These are phyloP conservation scores for Oxystoma pomonae DNA, from an alignment of 2,888 invertebrate species.

Conservation along the genomic window DNA sequence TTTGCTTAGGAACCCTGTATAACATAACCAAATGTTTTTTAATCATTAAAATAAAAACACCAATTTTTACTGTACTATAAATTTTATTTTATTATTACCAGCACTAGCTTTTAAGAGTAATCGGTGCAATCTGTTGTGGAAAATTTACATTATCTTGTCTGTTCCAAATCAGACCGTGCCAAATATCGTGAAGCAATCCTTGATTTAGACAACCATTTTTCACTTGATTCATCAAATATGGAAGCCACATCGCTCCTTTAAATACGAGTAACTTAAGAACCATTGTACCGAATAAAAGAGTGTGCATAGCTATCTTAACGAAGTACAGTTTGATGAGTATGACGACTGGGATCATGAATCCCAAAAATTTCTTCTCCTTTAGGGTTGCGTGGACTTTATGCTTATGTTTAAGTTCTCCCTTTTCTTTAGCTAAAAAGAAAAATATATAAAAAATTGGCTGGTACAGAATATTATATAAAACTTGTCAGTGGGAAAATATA, in stretches of 20 bases:
- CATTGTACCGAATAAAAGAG: conserved; percentile 18
- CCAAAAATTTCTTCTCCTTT: conserved; percentile 11
- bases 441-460: too few species aligned
- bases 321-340: conserved; percentile 20
- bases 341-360: conserved; percentile 18
- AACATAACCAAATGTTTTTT: too few species aligned
- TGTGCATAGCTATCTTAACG: conserved; percentile 18
- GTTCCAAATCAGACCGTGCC: conserved; percentile 21
- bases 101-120: too few species aligned
- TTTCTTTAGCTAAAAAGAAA: not conserved
- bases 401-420: conserved; percentile 8
- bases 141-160: conserved; percentile 2
- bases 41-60: too few species aligned
- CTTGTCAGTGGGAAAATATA: too few species aligned
- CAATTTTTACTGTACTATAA: too few species aligned
- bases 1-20: too few species aligned
- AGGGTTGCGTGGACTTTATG: not conserved
- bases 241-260: conserved; percentile 21
- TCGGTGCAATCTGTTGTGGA: too few species aligned
- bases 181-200: conserved; percentile 21
- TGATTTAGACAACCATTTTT: conserved; percentile 18
- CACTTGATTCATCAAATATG: conserved; percentile 20
- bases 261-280: conserved; percentile 19
- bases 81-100: too few species aligned
- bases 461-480: too few species aligned